A percentile compares a stretch with the other conserved stretches of the same genome.
phyloP scores from a whole-genome alignment of 2,888 invertebrate genomes.

The Pseudococcus longispinus region DNA sequence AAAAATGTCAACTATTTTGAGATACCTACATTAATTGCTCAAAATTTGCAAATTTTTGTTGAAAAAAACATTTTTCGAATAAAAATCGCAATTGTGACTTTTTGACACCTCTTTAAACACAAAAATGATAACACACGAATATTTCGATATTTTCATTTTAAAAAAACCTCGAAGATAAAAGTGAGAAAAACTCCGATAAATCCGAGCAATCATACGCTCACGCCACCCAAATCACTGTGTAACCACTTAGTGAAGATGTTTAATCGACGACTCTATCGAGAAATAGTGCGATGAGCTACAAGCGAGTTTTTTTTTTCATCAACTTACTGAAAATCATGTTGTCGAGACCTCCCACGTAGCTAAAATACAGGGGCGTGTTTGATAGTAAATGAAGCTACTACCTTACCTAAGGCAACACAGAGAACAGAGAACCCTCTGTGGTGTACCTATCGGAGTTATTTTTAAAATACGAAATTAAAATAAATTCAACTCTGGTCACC shows the following conservation, averaged over 20 bases:
- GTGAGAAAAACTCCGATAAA: neutral
- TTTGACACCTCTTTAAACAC: neutral
- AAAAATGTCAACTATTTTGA: too few relatives aligned
- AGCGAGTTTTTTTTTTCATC: slow-evolving; percentile 34
- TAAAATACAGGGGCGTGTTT: slow-evolving; percentile 33
- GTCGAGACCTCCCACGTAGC: slow-evolving; percentile 19
- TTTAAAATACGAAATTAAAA: slow-evolving; percentile 12
- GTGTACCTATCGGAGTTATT: neutral
- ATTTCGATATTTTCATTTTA: neutral
- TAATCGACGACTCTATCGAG: neutral
- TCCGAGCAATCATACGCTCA: neutral
- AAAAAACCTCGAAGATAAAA: neutral
- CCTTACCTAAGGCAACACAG: slow-evolving; percentile 11
- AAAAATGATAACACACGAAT: neutral
- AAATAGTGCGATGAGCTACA: slow-evolving; percentile 15
- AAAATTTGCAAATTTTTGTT: neutral
- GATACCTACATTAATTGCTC: neutral
- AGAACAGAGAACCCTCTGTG: neutral
- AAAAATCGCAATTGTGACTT: neutral
- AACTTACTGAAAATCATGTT: slow-evolving; percentile 39
- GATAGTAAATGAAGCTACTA: slow-evolving; percentile 35
- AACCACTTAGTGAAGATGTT: slow-evolving; percentile 36
- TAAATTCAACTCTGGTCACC: neutral
- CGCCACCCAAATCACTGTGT: neutral
- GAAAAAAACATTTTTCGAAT: neutral